Evolutionary conservation across 2,888 invertebrate species (phyloP), one percentile per base, ranked within the genome.

Genomic region (Zhuqinia jingwanae): DNA sequence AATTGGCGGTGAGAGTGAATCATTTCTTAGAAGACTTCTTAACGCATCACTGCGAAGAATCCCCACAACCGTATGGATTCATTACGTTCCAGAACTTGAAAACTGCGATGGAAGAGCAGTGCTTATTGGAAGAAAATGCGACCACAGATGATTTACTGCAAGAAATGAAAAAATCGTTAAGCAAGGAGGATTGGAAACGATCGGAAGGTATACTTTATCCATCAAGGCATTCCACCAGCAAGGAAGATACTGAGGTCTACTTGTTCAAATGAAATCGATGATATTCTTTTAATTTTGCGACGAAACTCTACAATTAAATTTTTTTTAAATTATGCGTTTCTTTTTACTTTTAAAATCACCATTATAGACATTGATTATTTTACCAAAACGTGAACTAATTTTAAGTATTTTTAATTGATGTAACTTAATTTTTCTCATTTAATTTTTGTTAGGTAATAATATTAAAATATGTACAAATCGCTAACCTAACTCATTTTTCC

Each of bases 21-120:
- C 85, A 85, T 17, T 85, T 13, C 1, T 15, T 76, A 0, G 81
- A 86, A n/a, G 76, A 80, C 27, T 42, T 81, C 45, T 76, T 86
- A 2, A 15, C 15, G 1, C 3, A 68, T 56, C 22, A 76, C 2
- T 86, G 81, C 20, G 36, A 81, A 0, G 15, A 17, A n/a, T 81
- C 81, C 0, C 1, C 10, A 1, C 56, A 68, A 0, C 50, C 45
- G 5, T 77, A 77, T 15, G 86, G 86, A 42, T 80, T 81, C 20
- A 42, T 86, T 8, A 17, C 81, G 1, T 86, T 86, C 42, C n/a
- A 36, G 0, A 2, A 36, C 0, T 47, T 76, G 42, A 36, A 60
- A 8, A 22, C 76, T 11, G 25, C 6, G 0, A 0, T 81, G 20
- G 81, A 58, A 6, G 30, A 58, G 0, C 76, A 86, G 42, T 20